These are phyloP conservation scores for Picathartes gymnocephalus DNA, from an alignment of 2,113 vertebrate genomes.

Conservation along the genomic window DNA sequence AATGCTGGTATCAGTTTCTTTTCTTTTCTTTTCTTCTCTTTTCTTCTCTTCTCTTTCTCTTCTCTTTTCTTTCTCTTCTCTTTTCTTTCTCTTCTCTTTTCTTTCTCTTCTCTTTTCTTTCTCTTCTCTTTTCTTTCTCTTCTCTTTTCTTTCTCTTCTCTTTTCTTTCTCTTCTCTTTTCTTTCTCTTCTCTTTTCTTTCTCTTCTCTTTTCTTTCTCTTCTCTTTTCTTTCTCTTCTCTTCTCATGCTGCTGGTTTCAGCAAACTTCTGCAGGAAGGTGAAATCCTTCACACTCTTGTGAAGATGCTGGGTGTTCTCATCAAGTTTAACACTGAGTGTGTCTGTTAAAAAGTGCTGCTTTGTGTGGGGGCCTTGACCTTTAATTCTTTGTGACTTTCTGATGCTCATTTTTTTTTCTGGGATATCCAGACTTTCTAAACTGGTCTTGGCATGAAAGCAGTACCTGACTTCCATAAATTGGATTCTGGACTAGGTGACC, in stretches of 20 bases:
- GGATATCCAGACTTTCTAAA: background rate
- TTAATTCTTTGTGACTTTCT: background rate
- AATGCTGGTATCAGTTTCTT: background rate
- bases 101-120: rapidly evolving
- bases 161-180: background rate
- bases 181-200: too few relatives aligned
- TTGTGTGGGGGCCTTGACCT: background rate
- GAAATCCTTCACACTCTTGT: background rate
- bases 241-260: background rate
- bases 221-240: background rate
- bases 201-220: too few relatives aligned
- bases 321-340: background rate
- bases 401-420: background rate
- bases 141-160: background rate
- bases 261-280: background rate
- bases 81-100: background rate
- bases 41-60: background rate
- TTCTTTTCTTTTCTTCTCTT: background rate
- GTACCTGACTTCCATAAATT: background rate
- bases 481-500: background rate
- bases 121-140: rapidly evolving
- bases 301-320: background rate
- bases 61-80: rapidly evolving
- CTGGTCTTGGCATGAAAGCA: background rate
- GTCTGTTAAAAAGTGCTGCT: background rate